These are phyloP conservation scores for Physocephala rufipes DNA, from an alignment of 2,888 invertebrate species.

Conservation along the genomic window DNA sequence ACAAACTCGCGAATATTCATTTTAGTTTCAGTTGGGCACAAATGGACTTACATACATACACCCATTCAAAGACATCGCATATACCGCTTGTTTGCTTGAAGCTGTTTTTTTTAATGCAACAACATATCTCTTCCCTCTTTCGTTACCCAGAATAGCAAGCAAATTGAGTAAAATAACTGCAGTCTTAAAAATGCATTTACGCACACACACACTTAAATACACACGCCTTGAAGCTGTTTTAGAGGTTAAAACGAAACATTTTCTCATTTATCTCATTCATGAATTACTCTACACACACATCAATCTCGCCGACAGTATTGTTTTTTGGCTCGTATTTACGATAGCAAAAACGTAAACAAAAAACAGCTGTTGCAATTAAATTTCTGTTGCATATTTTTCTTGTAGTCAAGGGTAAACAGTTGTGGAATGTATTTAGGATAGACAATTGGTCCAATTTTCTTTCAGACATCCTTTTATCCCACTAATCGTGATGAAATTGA, in stretches of 20 bases:
- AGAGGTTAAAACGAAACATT: slow-evolving; percentile 36
- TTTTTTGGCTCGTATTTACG: background rate
- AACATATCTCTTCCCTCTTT: background rate
- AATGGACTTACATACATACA: slow-evolving; percentile 43
- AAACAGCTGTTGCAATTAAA: slow-evolving; percentile 53
- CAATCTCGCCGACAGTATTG: slow-evolving; percentile 10
- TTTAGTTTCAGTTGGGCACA: too few species aligned
- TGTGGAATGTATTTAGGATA: too few species aligned
- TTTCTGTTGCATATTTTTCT: too few species aligned
- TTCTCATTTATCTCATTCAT: slow-evolving; percentile 51
- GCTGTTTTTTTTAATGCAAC: background rate
- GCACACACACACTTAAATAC: slow-evolving; percentile 15
- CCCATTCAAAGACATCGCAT: slow-evolving; percentile 28
- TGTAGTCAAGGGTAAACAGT: too few species aligned
- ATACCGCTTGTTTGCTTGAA: too few species aligned
- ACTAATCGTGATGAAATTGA: too few species aligned
- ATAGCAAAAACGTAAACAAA: slow-evolving; percentile 52
- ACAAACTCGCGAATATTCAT: slow-evolving; percentile 3
- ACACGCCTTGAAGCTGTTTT: slow-evolving; percentile 26
- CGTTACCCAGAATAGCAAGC: background rate
- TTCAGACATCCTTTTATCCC: too few species aligned
- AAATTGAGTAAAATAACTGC: slow-evolving; percentile 12
- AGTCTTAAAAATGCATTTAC: background rate
- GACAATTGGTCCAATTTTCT: too few species aligned
- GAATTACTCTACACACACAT: slow-evolving; percentile 47